These are phyloP conservation scores for Zosterops japonicus DNA, from an alignment of 2,113 vertebrate genomes.

Conservation along the genomic window DNA sequence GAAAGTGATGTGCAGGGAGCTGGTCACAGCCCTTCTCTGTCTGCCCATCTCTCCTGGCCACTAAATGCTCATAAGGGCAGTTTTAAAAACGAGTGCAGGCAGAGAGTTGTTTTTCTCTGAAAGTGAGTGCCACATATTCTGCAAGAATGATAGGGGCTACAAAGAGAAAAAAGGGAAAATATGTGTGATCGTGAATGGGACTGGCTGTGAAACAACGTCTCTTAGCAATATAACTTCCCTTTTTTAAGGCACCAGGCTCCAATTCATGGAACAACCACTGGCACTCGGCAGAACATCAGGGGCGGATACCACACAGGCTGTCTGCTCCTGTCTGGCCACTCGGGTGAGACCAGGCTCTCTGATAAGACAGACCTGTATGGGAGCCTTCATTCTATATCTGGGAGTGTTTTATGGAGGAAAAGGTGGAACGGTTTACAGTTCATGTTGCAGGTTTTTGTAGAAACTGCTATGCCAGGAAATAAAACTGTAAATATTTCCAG, in stretches of 20 bases:
- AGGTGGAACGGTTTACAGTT: background rate
- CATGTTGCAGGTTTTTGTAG: background rate
- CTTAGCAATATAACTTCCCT: background rate
- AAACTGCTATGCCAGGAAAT: background rate
- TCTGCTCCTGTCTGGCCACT: background rate
- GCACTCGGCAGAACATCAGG: background rate
- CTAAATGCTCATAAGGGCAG: background rate
- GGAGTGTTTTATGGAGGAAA: background rate
- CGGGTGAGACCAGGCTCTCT: background rate
- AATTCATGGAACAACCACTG: background rate
- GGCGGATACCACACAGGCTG: background rate
- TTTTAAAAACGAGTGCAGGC: background rate
- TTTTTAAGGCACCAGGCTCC: background rate
- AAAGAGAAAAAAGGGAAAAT: background rate
- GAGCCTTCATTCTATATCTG: background rate
- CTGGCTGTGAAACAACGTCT: background rate
- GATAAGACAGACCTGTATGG: background rate
- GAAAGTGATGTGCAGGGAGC: background rate
- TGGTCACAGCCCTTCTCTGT: background rate
- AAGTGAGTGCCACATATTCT: background rate
- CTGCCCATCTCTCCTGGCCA: background rate
- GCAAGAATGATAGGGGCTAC: background rate
- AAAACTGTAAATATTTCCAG: background rate
- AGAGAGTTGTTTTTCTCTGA: background rate
- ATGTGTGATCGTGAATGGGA: background rate